Evolutionary conservation across 2,888 invertebrate species (phyloP), one percentile per base, ranked within the genome.

Genomic region (Dynastes hyllus): DNA sequence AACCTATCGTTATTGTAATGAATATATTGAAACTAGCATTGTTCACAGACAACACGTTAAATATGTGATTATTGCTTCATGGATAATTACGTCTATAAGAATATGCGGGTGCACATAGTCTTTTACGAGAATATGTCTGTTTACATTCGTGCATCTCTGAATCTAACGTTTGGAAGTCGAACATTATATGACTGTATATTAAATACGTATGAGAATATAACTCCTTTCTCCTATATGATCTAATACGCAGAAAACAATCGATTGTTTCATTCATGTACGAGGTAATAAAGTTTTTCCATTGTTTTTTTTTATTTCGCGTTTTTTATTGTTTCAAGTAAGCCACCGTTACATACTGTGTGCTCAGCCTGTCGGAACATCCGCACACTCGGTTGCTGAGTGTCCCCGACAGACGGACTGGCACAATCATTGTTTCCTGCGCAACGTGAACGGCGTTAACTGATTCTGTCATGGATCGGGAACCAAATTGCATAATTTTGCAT

Each of bases 401-500:
- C 51, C n/a, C 22, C 27, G 29, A 75, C 27, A 58, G 13, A 75
- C 73, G 69, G 27, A 69, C 73, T 61, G 27, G 55, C 45, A 37
- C 40, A 75, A 51, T 27, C 51, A 27, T 27, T 75, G 61, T 45
- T 75, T 61, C 73, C 61, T 75, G 61, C 27, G 22, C 51, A 75
- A 45, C 69, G 69, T 45, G 27, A 29, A 50, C 32, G 29, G 63
- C 27, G 9, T 55, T 22, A 55, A 55, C 61, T 45, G 73, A 63
- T 75, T 27, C 73, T 50, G 61, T 50, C 73, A 75, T 75, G 73
- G 61, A 75, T 22, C 61, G 16, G 27, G 61, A 61, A 75, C 22
- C 45, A 75, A 75, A 73, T 27, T 75, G 73, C 73, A 75, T 75
- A 75, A 75, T 61, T 75, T 75, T 75, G 73, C 73, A 75, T 75